phyloP scores from a whole-genome alignment of 2,113 vertebrate genomes.

The Athene cunicularia region DNA sequence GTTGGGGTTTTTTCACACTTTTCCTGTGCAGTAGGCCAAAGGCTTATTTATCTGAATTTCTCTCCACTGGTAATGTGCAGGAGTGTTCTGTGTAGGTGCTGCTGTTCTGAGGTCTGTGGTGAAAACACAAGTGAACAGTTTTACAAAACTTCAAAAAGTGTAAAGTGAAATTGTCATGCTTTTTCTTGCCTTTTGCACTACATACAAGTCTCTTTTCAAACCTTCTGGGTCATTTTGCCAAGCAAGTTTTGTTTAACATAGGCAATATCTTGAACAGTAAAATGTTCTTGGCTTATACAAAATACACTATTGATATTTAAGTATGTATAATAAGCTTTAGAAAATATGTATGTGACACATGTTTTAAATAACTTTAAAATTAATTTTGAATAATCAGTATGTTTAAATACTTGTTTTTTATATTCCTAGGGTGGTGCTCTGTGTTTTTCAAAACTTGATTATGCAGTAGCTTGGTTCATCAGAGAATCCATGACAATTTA shows the following conservation, averaged over 20 bases:
- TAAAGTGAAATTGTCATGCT: background rate
- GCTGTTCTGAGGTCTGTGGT: background rate
- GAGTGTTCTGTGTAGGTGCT: background rate
- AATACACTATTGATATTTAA: background rate
- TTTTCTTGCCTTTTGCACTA: background rate
- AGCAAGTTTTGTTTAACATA: background rate
- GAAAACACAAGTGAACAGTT: background rate
- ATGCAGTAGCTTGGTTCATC: conserved; percentile 99
- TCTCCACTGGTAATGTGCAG: background rate
- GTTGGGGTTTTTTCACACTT: background rate
- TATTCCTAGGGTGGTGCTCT: conserved; percentile 82
- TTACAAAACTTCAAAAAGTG: background rate
- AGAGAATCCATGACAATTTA: conserved; percentile 97
- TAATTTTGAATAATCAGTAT: background rate
- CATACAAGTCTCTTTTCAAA: background rate
- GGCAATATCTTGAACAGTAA: background rate
- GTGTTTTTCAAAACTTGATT: conserved; percentile 97
- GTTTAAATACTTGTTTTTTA: background rate
- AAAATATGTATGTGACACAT: background rate
- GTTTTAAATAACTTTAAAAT: background rate
- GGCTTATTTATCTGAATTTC: background rate
- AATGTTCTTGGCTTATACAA: background rate
- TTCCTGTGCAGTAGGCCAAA: background rate
- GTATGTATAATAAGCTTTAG: background rate
- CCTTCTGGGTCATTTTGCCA: background rate